Evolutionary conservation across 2,888 invertebrate genomes (phyloP), one percentile per base, ranked within the genome.

Genomic region (Callinectes sapidus): DNA sequence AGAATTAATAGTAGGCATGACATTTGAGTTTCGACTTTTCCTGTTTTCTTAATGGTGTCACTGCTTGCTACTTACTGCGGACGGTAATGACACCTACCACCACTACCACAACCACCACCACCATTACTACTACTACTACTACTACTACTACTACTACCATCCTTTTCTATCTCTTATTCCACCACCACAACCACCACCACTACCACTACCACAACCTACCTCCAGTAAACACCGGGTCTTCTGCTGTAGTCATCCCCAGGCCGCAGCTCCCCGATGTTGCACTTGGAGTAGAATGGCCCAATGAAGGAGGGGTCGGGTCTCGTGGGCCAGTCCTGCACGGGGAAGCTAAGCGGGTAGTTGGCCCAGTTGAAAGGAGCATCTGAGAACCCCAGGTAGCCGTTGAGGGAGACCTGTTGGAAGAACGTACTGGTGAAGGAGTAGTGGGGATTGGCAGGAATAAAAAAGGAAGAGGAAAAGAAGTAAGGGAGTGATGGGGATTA

Each of bases 271-370:
- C 98, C 98, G 88, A 98, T 97, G 90, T 98, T 97, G 95, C 98
- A 98, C 95, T 98, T 98, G 95, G 98, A 98, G 96, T 97, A 98
- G 96, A 98, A 99, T 94, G 98, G 98, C 0, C 98, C 99, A 95
- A 99, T 98, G 96, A 99, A 98, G 0, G 98, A 97, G 0, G 98
- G 99, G 96, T 99, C 99, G 95, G 98, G 97, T 95, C 97, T 96
- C 93, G 96, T 96, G 0, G 98, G 98, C 98, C 98, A 98, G 95
- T 98, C 98, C 95, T 97, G 97, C 1, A 97, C 96, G 0, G 98
- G 98, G 95, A 98, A 98, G 0, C 97, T 97, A n/a, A 98, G 96
- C 0, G 98, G 98, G 95, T 98, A 98, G 0, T 97, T 97, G 95
- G 97, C 97, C 88, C 95, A 95, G 95, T 98, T 97, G 94, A 97